phyloP scores from a whole-genome alignment of 2,113 vertebrate genomes.

The Nothobranchius kuhntae region DNA sequence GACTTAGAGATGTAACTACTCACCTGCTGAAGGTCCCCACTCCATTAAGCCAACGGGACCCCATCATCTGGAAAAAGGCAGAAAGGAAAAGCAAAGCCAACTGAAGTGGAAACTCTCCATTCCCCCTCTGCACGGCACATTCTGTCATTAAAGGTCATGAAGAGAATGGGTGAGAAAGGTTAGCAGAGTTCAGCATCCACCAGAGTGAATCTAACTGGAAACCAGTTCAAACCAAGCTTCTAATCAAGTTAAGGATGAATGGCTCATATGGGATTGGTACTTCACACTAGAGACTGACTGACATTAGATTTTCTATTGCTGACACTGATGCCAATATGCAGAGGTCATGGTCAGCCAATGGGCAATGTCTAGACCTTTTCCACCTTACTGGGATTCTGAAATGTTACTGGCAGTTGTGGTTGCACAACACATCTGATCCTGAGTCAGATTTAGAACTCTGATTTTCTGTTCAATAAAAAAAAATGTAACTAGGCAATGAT shows the following conservation, averaged over 20 bases:
- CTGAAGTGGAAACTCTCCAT: not conserved
- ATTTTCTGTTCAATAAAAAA: too few relatives aligned
- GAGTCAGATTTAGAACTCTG: too few relatives aligned
- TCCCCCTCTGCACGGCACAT: not conserved
- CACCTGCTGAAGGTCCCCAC: not conserved
- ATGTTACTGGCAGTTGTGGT: too few relatives aligned
- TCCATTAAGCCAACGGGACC: not conserved
- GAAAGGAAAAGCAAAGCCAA: not conserved
- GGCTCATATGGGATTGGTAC: too few relatives aligned
- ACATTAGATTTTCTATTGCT: too few relatives aligned
- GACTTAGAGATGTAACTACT: not conserved
- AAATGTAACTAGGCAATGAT: too few relatives aligned
- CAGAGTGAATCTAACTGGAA: not conserved
- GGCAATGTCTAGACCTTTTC: too few relatives aligned
- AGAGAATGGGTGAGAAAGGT: not conserved
- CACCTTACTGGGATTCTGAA: too few relatives aligned
- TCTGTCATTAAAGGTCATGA: not conserved
- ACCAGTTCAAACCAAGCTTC: not conserved
- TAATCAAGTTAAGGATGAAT: not conserved
- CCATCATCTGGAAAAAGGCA: not conserved
- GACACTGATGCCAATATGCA: too few relatives aligned
- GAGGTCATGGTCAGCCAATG: too few relatives aligned
- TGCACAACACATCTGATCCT: too few relatives aligned
- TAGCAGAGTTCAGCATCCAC: not conserved
- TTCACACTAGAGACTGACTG: too few relatives aligned